Percentiles rank a stretch among this genome's conserved stretches.
phyloP scores from a whole-genome alignment of 2,113 vertebrate species.

The Cyphotilapia sp. region DNA sequence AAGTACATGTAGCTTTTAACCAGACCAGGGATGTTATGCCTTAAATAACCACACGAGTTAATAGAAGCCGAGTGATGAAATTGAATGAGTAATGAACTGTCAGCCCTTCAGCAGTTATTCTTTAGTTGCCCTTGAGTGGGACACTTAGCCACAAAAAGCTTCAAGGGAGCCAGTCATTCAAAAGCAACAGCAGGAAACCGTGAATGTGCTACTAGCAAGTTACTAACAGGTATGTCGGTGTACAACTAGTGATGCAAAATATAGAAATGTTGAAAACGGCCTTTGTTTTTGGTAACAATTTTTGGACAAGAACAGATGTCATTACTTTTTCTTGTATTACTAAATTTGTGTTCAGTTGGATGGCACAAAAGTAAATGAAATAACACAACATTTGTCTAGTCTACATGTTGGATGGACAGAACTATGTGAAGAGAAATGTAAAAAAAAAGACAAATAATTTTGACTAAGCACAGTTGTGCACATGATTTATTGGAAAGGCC shows the following conservation, averaged over 20 bases:
- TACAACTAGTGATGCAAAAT: neutral
- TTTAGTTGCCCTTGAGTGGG: neutral
- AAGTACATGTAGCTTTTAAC: neutral
- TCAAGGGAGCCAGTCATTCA: neutral
- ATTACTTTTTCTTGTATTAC: neutral
- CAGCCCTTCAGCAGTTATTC: neutral
- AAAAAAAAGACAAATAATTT: neutral
- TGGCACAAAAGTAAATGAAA: neutral
- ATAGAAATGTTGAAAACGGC: neutral
- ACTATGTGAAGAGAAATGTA: neutral
- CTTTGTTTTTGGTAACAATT: neutral
- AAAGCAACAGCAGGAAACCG: neutral
- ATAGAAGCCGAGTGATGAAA: neutral
- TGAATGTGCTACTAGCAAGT: neutral
- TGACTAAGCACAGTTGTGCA: neutral
- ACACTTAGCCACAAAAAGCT: neutral
- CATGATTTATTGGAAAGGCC: neutral
- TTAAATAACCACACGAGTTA: neutral
- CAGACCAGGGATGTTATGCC: neutral
- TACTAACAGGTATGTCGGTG: neutral
- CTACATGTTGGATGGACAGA: neutral
- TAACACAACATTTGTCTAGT: neutral
- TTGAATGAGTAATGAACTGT: slow-evolving; percentile 1
- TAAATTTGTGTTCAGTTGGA: neutral
- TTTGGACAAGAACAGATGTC: neutral